Conservation (phyloP, 2,797 vertebrate genomes). For the Malurus leucopterus region DNA sequence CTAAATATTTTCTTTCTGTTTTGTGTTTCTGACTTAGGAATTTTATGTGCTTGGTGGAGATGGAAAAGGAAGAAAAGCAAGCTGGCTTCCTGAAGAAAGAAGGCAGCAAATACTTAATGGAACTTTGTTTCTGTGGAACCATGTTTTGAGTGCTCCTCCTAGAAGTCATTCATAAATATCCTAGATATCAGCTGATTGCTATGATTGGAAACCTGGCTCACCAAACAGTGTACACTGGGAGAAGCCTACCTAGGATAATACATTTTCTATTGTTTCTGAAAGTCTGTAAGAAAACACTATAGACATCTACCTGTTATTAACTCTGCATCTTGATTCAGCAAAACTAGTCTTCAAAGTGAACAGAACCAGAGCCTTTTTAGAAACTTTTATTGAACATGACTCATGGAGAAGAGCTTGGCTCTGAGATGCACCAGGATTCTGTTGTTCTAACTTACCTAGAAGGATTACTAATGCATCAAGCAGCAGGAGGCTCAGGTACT, state of each 20-base stretch:
- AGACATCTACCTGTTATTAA: constrained; percentile 31
- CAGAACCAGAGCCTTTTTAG: constrained; percentile 70
- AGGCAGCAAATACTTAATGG: neutral
- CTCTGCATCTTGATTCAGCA: constrained; percentile 35
- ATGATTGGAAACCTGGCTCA: constrained; percentile 21
- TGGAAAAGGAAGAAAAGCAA: constrained; percentile 58
- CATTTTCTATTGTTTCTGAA: constrained; percentile 1
- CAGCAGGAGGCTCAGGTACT: constrained; percentile 91
- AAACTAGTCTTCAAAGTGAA: constrained; percentile 62
- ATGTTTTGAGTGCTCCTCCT: constrained; percentile 25
- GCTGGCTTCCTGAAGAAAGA: constrained; percentile 31
- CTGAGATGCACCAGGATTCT: constrained; percentile 99
- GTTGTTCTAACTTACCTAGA: constrained; percentile 99
- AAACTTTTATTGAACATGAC: constrained; percentile 98
- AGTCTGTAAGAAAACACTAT: constrained; percentile 35
- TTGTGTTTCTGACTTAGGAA: constrained; percentile 45
- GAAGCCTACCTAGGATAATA: constrained; percentile 48
- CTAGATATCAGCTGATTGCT: neutral
- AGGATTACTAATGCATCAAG: constrained; percentile 99
- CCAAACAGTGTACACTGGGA: constrained; percentile 31
- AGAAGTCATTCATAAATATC: neutral
- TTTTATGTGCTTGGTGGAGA: constrained; percentile 31
- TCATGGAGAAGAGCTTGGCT: constrained; percentile 99
- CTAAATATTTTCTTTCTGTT: constrained; percentile 7
- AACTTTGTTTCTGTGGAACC: constrained; percentile 6